These are phyloP conservation scores for Actinopyga echinites DNA, from an alignment of 53 echinoderm and acorn worm species.

Conservation along the genomic window DNA sequence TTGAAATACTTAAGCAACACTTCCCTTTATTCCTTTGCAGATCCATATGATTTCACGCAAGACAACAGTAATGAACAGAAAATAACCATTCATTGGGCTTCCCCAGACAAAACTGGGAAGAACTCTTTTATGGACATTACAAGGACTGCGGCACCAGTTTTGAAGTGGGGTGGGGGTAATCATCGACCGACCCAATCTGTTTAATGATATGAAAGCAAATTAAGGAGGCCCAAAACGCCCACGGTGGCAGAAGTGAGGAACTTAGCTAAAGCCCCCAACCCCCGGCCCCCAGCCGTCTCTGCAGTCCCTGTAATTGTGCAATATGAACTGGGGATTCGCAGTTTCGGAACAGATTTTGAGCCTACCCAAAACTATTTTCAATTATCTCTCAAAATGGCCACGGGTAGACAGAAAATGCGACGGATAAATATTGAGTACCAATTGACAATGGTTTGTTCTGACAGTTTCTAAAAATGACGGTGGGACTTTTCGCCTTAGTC, in stretches of 20 bases:
- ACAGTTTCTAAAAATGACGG: too few relatives aligned
- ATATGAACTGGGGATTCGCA: constrained; percentile 85
- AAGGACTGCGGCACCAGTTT: constrained; percentile 75
- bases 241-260: too few relatives aligned
- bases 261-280: too few relatives aligned
- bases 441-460: too few relatives aligned
- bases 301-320: constrained; percentile 77
- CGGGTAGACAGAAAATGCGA: too few relatives aligned
- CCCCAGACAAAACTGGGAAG: constrained; percentile 82
- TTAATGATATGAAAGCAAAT: too few relatives aligned
- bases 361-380: constrained; percentile 32
- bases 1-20: background rate
- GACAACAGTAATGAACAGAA: constrained; percentile 87
- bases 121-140: constrained; percentile 86
- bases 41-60: constrained; percentile 89
- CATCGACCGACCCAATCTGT: constrained; percentile 83
- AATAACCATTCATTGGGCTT: constrained; percentile 88
- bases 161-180: too few relatives aligned
- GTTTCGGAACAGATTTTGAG: constrained; percentile 75
- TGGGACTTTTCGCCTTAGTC: too few relatives aligned
- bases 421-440: too few relatives aligned
- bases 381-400: too few relatives aligned
- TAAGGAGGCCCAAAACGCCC: too few relatives aligned
- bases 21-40: constrained; percentile 4
- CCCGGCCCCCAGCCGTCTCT: too few relatives aligned